Conservation (phyloP, 2,113 vertebrate genomes). For the Leptobrachium leishanense region DNA sequence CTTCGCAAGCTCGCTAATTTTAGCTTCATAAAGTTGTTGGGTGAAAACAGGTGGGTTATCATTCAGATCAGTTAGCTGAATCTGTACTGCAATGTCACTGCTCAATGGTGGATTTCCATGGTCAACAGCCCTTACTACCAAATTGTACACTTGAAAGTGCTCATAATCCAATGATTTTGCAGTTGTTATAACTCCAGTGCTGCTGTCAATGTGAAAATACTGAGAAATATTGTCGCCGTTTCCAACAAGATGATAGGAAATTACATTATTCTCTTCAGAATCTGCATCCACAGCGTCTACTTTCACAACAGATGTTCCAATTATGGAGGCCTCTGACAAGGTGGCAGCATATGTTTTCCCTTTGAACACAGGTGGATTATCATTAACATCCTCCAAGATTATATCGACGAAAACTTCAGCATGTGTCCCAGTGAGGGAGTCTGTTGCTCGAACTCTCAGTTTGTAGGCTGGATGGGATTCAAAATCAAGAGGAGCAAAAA, state of each 20-base stretch:
- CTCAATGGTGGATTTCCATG: constrained; percentile 88
- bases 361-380: constrained; percentile 84
- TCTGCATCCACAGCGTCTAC: constrained; percentile 84
- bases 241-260: constrained; percentile 86
- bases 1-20: constrained; percentile 80
- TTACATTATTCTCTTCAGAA: constrained; percentile 80
- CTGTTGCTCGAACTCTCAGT: constrained; percentile 85
- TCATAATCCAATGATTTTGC: constrained; percentile 84
- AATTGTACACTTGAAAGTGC: constrained; percentile 70
- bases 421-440: constrained; percentile 86
- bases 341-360: constrained; percentile 72
- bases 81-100: constrained; percentile 72
- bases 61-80: constrained; percentile 87
- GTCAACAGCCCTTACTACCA: constrained; percentile 82
- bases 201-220: constrained; percentile 84
- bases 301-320: constrained; percentile 80
- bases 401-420: constrained; percentile 93
- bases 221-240: constrained; percentile 73
- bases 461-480: constrained; percentile 95
- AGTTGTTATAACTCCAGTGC: constrained; percentile 80
- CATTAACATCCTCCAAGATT: constrained; percentile 90
- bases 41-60: constrained; percentile 89
- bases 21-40: constrained; percentile 79
- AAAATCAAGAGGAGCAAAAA: constrained; percentile 85
- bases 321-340: constrained; percentile 87